Base-by-base conservation (phyloP, 2,113 vertebrate genomes). In the Gila orcuttii region DNA sequence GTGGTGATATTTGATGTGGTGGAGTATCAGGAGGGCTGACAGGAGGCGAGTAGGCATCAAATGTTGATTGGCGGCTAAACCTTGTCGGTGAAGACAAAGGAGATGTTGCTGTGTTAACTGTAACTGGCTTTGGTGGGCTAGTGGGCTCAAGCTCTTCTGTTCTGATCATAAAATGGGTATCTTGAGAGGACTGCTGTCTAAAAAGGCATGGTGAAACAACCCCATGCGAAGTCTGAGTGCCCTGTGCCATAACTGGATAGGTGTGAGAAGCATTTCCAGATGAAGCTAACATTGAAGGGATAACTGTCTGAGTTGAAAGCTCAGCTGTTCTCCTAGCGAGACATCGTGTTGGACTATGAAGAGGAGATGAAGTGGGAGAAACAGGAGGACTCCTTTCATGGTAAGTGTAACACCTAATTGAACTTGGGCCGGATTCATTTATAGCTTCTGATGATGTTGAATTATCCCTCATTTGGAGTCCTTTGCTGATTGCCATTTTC, bases 281-380 rank as follows among this genome's bases (percentile, higher is more conserved):
- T 10, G 93, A 93, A 86, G 88, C 88, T 83, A 92, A 71, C 23
- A 95, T 90, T 60, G 94, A 88, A 0, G 93, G 93, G 87, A 91
- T 96, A 73, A 96, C 96, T 0, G 96, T 98, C 90, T 98, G 97
- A 0, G 96, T 97, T 59, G 97, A 99, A 91, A 98, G 96, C 89
- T 99, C 97, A 2, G 94, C 95, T 0, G 97, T 98, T 84, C 93
- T 93, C 89, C 93, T 96, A 55, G 94, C 93, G n/a, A 92, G 91
- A n/a, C 94, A 95, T 87, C 82, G 94, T 0, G 93, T 95, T 25
- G 97, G 96, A 90, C 96, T 98, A 88, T 98, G 96, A 0, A 95
- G 95, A 71, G 97, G 96, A 78, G 97, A 96, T 13, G 94, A 93
- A 12, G 94, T 91, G 12, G 97, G 97, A 1, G 97, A 99, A 80